These are phyloP conservation scores for Heterotilapia buettikoferi DNA, from an alignment of 2,113 vertebrate species.

Conservation along the genomic window DNA sequence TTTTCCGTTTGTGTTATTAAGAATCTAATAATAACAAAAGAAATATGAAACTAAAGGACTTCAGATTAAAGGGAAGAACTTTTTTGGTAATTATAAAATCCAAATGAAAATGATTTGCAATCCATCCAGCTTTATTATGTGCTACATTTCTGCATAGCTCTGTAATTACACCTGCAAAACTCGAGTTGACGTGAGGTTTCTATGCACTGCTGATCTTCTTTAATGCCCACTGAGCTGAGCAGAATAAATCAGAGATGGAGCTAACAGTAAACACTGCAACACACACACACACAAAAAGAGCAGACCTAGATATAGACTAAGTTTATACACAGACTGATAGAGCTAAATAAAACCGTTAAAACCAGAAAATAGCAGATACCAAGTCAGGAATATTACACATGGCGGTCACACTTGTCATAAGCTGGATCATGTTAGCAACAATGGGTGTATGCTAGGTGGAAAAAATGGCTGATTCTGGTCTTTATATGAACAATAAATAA, in stretches of 20 bases:
- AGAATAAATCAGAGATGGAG: not conserved
- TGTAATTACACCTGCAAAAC: not conserved
- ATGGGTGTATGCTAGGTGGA: not conserved
- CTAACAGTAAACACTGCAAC: not conserved
- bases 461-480: not conserved
- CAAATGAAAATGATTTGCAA: not conserved
- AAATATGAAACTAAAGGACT: not conserved
- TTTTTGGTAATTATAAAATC: not conserved
- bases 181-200: not conserved
- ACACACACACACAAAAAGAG: not conserved
- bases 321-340: not conserved
- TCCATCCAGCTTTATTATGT: not conserved
- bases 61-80: not conserved
- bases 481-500: not conserved
- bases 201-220: not conserved
- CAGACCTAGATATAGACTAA: not conserved
- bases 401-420: not conserved
- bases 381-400: not conserved
- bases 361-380: not conserved
- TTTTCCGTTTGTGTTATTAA: not conserved
- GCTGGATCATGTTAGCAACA: not conserved
- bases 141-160: not conserved
- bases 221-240: not conserved
- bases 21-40: fast-evolving
- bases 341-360: fast-evolving